Evolutionary conservation across 2,888 invertebrate genomes (phyloP), one percentile per base, ranked within the genome.

Genomic region (Spodoptera littoralis): DNA sequence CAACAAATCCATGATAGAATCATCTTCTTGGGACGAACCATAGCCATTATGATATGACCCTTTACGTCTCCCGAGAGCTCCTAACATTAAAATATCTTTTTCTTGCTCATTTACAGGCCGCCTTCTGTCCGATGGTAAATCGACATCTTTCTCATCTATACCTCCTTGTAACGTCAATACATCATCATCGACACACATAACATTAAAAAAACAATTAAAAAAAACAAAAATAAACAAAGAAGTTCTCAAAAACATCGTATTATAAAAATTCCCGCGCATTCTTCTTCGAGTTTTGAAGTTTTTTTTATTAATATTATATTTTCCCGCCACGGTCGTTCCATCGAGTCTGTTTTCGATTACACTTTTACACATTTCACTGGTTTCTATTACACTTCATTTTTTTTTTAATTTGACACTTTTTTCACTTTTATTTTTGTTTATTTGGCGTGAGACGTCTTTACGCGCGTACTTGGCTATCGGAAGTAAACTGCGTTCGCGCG

Each of bases 1-100:
- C 83, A 98, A 93, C 95, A 98, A 96, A 88, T 98, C 97, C 96
- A 98, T 97, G 70, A 98, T 96, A 53, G 97, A 96, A 80, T 96
- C 96, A 80, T 97, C 96, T 67, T 95, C 95, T 60, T 96, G 95
- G 1, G 93, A 88, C 0, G 91, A 84, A 24, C 89, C 84, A 54
- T 92, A 90, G 0, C 85, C 81, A 61, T 81, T 87, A 13, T 95
- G 93, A 65, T 95, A 91, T 11, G 96, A 94, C 6, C 95, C 95
- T 70, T 96, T 95, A 75, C 97, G 95, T 57, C 97, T 95, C 1
- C 96, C 96, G 49, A 97, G 88, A 0, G 97, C 97, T 67, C 97
- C 97, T 81, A 97, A 89, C 50, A 97, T 90, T 70, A 97, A 91
- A 70, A 97, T 95, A 78, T 97, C 97, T 82, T 97, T 97, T 72